Evolutionary conservation across 35 echinoderm and acorn worm genomes (phyloP), one percentile per base, ranked within the genome.

Genomic region (Diadema setosum): DNA sequence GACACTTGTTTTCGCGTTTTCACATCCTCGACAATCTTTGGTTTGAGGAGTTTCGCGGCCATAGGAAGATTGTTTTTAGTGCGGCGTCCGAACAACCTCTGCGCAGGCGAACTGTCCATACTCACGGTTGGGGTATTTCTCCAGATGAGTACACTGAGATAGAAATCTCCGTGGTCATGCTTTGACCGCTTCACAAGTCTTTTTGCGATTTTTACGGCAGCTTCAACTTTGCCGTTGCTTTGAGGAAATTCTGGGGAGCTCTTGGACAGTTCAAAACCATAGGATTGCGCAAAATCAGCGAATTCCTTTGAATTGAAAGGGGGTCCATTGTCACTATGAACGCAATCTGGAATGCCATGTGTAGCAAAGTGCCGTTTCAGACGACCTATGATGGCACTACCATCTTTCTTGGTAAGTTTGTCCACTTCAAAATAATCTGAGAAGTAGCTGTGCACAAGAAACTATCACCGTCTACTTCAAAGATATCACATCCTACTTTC

Each of bases 341-440:
- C 14, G 7, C 0, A 27, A 1, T 23, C 41, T 16, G 86, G 91
- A 25, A 89, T 93, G 15, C 91, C 58, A 39, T 93, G 91, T 8
- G 7, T 84, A 29, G 91, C 44, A 26, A 93, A 84, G 48, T 93
- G 78, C 75, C 42, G 1, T 50, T 93, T 83, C 26, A 89, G 24
- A 7, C 31, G 31, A 42, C 33, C 89, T n/a, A 93, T 78, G 59
- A 91, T 31, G 15, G 63, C n/a, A 1, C 23, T 81, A 80, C 46
- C 11, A n/a, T n/a, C n/a, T n/a, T n/a, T n/a, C n/a, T n/a, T n/a
- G 12, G 5, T 14, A 0, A 93, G 30, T 9, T 52, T 14, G 34
- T 93, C 91, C 8, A 89, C 58, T 45, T 89, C 75, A 29, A 93
- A 93, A 32, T 73, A 88, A 37, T 93, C 86, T 0, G 76, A 93